A percentile compares a stretch with the other conserved stretches of the same genome.
Evolutionary conservation across 2,113 vertebrate species (phyloP).

Genomic region (Oncorhynchus kisutch): DNA sequence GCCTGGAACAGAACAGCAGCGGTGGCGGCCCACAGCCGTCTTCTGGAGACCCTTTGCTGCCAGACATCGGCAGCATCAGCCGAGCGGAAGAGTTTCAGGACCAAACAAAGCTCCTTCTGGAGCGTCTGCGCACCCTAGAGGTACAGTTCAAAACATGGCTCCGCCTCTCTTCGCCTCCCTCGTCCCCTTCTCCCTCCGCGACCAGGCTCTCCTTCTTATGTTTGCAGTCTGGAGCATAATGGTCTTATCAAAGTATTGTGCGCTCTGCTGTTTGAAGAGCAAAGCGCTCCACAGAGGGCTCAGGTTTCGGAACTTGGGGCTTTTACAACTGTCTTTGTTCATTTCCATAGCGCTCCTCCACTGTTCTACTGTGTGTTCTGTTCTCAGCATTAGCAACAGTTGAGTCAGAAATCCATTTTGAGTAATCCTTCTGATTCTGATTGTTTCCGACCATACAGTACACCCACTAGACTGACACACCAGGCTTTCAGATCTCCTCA

Average conservation of each 20-base stretch:
- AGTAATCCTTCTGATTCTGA: constrained; percentile 8
- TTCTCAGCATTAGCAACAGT: constrained; percentile 17
- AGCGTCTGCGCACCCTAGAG: constrained; percentile 85
- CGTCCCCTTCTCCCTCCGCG: background rate
- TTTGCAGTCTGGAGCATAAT: background rate
- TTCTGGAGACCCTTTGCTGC: constrained; percentile 61
- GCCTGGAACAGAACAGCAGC: constrained; percentile 58
- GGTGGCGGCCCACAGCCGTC: constrained; percentile 26
- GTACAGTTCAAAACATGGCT: constrained; percentile 57
- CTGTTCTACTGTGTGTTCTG: background rate
- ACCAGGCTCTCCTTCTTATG: constrained; percentile 23
- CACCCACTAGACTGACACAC: constrained; percentile 24
- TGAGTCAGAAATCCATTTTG: constrained; percentile 9
- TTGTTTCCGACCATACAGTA: constrained; percentile 11
- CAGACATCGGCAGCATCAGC: constrained; percentile 68
- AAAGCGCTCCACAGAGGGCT: constrained; percentile 11
- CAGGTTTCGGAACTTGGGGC: constrained; percentile 21
- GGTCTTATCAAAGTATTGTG: constrained; percentile 28
- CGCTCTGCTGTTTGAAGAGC: constrained; percentile 36
- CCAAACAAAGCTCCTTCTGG: constrained; percentile 77
- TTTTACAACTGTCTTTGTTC: background rate
- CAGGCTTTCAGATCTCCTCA: constrained; percentile 31
- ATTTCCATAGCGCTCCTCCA: background rate
- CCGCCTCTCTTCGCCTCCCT: background rate
- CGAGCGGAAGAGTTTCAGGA: constrained; percentile 75